These are phyloP conservation scores for Tethea ocularis DNA, from an alignment of 2,888 invertebrate species.

Conservation along the genomic window DNA sequence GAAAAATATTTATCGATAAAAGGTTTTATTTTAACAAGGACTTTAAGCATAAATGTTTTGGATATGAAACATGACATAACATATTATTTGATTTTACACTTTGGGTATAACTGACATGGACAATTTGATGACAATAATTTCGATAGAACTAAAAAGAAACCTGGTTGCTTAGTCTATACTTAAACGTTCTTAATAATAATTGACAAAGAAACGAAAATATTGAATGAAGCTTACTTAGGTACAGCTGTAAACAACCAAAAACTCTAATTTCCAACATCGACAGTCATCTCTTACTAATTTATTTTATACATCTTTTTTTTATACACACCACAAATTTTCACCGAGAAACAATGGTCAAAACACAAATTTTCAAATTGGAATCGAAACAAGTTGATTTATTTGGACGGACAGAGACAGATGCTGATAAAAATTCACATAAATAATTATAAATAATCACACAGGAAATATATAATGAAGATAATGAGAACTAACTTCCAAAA, in stretches of 20 bases:
- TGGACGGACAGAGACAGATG: conserved; percentile 80
- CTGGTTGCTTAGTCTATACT: conserved; percentile 42
- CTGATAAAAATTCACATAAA: conserved; percentile 50
- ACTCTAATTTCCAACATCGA: conserved; percentile 53
- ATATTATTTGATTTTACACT: conserved; percentile 13
- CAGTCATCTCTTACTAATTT: conserved; percentile 70
- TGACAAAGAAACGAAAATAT: conserved; percentile 60
- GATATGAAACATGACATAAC: background rate
- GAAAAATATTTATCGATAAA: background rate
- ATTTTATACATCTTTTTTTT: conserved; percentile 69
- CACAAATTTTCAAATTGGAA: conserved; percentile 39
- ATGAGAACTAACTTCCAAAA: background rate
- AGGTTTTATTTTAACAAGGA: background rate
- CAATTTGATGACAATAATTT: conserved; percentile 15
- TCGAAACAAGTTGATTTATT: conserved; percentile 49
- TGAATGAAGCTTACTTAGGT: conserved; percentile 61
- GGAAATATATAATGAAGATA: conserved; percentile 12
- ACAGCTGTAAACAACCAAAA: conserved; percentile 66
- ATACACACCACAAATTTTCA: conserved; percentile 68
- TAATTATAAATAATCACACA: conserved; percentile 32
- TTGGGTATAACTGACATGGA: conserved; percentile 18
- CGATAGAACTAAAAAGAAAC: conserved; percentile 2
- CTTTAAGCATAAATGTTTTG: background rate
- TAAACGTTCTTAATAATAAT: conserved; percentile 57
- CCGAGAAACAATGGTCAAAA: conserved; percentile 28